Base-by-base conservation (phyloP, 2,113 vertebrate genomes). In the Carettochelys insculpta region DNA sequence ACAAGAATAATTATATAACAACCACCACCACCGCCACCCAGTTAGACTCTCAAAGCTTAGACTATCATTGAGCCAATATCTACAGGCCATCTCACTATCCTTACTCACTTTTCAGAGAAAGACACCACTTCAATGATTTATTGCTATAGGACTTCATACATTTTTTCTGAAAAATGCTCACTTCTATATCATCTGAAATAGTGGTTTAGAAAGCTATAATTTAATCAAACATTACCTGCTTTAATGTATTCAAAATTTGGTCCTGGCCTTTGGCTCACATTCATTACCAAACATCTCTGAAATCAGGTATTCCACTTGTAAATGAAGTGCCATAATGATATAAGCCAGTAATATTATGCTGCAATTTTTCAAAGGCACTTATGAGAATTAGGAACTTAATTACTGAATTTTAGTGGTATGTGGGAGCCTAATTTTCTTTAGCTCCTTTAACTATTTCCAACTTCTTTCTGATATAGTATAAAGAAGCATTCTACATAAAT, bases 141-240 rank as follows among this genome's bases (percentile, higher is more conserved):
- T 61, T 34, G 17, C 31, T 61, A 34, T 34, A 34, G 31, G 31
- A 61, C 31, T 34, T 34, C 34, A 34, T 34, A 91, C 81, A 93
- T 91, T 94, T 91, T 92, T 92, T 89, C 51, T 91, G 95, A 93
- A 73, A 94, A 95, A 85, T 79, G 91, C 91, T 92, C 53, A 29
- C 51, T 77, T n/a, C 38, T 85, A 53, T 77, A 80, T 91, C 58
- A 77, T 82, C 85, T 91, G 88, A 95, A 93, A 82, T 56, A 93
- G 48, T 52, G 53, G 22, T 87, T 80, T 90, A 48, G 58, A 95
- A 95, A 91, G 80, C 68, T 11, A 92, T 56, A 88, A 94, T 93
- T 94, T n/a, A 65, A 65, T 19, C 90, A 93, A 93, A 92, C 88
- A 92, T 83, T 95, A 94, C 88, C 93, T 94, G n/a, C 47, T 92